phyloP scores from a whole-genome alignment of 2,113 vertebrate genomes.

The Rhineura floridana region DNA sequence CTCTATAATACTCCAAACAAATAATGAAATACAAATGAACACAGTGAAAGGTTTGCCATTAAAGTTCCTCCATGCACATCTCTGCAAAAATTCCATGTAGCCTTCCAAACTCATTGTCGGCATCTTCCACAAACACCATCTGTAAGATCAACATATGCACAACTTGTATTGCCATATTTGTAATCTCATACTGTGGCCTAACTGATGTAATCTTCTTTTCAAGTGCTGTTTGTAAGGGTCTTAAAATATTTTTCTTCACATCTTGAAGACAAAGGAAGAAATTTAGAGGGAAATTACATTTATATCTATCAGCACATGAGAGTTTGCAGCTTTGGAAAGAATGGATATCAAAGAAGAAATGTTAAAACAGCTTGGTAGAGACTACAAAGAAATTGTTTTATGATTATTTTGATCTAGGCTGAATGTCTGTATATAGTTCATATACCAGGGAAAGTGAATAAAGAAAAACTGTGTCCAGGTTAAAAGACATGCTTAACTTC shows the following conservation, averaged over 20 bases:
- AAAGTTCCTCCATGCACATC: neutral
- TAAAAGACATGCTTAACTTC: conserved; percentile 37
- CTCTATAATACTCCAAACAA: neutral
- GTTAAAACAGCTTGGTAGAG: conserved; percentile 45
- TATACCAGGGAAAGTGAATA: conserved; percentile 39
- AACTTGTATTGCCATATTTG: conserved; percentile 38
- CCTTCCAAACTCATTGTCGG: neutral
- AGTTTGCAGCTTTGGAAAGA: conserved; percentile 40
- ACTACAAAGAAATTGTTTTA: conserved; percentile 37
- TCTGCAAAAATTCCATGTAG: neutral
- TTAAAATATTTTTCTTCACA: conserved; percentile 24
- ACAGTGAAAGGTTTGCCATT: neutral
- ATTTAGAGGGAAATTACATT: conserved; percentile 40
- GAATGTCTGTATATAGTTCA: conserved; percentile 48
- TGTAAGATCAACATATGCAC: conserved; percentile 2
- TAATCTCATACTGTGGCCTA: neutral
- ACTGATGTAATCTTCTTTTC: conserved; percentile 24
- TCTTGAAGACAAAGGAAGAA: conserved; percentile 30
- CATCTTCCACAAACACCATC: neutral
- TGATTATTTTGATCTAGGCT: conserved; percentile 34
- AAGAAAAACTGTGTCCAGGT: conserved; percentile 48
- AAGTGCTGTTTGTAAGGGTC: conserved; percentile 26
- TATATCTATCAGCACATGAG: conserved; percentile 40
- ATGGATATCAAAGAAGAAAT: conserved; percentile 12
- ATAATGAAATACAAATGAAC: neutral